Evolutionary conservation across 2,888 invertebrate species (phyloP), one percentile per base, ranked within the genome.

Genomic region (Dicranocentrus wangi): DNA sequence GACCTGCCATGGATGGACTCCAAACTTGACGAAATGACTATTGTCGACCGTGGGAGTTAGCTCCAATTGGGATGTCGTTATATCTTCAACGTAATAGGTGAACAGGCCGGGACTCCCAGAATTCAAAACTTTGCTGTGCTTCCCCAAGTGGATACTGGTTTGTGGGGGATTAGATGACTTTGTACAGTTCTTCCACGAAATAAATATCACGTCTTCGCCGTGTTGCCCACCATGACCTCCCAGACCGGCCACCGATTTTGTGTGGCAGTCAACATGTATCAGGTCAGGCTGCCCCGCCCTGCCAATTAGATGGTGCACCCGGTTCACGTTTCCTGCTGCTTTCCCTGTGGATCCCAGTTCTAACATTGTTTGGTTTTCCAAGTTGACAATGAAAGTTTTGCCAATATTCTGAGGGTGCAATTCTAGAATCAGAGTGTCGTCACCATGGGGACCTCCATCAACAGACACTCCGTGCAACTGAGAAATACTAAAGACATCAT

Each of bases 341-440:
- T 23, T 27, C 0, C 17, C 8, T 7, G 39, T 8, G 21, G 23
- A n/a, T 0, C 5, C 5, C 7, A 27, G n/a, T 13, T 51, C 28
- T 1, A 61, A 47, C 0, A 63, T n/a, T 8, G 23, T 1, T 0
- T 3, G 19, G 13, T 28, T 47, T n/a, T 1, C 21, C 15, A 72
- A 21, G n/a, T 72, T 72, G 1, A 71, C 47, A 1, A 68, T 0
- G 27, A 69, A 27, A 13, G 8, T 15, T n/a, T 60, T 58, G 23
- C 7, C 2, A 15, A 7, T 47, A 10, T 47, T 47, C 5, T 28
- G 27, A 60, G 3, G 60, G 1, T 28, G 23, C 13, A 10, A 1
- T 39, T 71, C 71, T 10, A 71, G 3, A 42, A 60, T 17, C 23
- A 71, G 43, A 5, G 43, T 43, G 19, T 71, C 28, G 0, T 60